Percentiles rank a stretch among this genome's conserved stretches.
phyloP scores from a whole-genome alignment of 2,797 vertebrate species.

The Parauchenoglanis ngamensis region DNA sequence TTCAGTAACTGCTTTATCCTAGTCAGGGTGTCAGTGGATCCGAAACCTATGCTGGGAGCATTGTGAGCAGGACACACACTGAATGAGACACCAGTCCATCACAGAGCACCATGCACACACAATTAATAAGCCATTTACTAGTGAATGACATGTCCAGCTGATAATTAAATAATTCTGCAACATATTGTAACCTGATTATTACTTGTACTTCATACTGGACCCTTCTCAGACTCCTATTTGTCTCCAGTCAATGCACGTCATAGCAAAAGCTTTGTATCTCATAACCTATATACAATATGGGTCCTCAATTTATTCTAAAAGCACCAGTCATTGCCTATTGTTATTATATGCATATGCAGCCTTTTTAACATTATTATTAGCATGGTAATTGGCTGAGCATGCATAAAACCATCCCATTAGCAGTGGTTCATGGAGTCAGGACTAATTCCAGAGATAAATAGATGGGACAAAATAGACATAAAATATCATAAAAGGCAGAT shows the following conservation, averaged over 20 bases:
- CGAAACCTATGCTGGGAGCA: background rate
- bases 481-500: background rate
- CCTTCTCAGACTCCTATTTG: background rate
- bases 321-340: background rate
- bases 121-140: background rate
- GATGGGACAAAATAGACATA: background rate
- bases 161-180: background rate
- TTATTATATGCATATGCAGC: conserved; percentile 8
- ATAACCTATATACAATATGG: background rate
- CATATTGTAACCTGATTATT: background rate
- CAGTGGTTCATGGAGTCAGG: background rate
- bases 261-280: background rate
- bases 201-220: background rate
- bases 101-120: background rate
- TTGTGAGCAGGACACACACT: background rate
- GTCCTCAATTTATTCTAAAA: background rate
- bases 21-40: background rate
- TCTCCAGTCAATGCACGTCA: background rate
- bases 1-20: background rate
- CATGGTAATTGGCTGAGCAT: conserved; percentile 21
- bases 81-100: background rate
- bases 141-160: background rate
- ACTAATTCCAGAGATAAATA: conserved; percentile 3
- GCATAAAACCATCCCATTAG: conserved; percentile 24
- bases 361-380: background rate